Base-by-base conservation (phyloP, 2,113 vertebrate species). In the Pagrus major region DNA sequence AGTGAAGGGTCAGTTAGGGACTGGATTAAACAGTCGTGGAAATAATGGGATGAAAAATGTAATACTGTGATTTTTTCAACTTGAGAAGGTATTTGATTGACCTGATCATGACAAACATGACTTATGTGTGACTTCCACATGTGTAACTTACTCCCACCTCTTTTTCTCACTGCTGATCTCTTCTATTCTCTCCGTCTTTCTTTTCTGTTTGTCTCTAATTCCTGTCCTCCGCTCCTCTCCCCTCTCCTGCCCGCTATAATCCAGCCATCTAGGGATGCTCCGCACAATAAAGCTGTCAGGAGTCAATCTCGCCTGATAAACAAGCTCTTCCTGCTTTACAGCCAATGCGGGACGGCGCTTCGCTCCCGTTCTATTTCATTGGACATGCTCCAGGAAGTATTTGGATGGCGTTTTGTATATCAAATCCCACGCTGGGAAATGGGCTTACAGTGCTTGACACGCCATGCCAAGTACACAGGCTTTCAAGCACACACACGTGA, bases 261-360 rank as follows among this genome's bases (percentile, higher is more conserved):
- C 85, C 75, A 49, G 42, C 56, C 71, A 83, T 88, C 58, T 14
- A 56, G 80, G 78, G 83, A 76, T 18, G 14, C 75, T 72, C 29
- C 65, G 66, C 37, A 87, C 60, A 89, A 85, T 81, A 85, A 92
- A 88, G 71, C 86, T 90, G 88, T 90, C 91, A 69, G 41, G 51
- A 85, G 55, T 89, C 85, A 89, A 87, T 88, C 87, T 89, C 55
- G 9, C 44, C 47, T 18, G 44, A 81, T 90, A 84, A 89, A 87
- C 64, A 47, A 54, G 67, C 67, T 83, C 85, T 86, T 91, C 84
- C 89, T 82, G 52, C 73, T 83, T 80, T 78, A 42, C 58, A 84
- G 78, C 87, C 81, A 89, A 80, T 89, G 16, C 44, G 63, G 80
- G 51, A 64, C 21, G 1, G 21, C 29, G 42, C 54, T 65, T 31